phyloP scores from a whole-genome alignment of 2,888 invertebrate species.

The Stramonita haemastoma region DNA sequence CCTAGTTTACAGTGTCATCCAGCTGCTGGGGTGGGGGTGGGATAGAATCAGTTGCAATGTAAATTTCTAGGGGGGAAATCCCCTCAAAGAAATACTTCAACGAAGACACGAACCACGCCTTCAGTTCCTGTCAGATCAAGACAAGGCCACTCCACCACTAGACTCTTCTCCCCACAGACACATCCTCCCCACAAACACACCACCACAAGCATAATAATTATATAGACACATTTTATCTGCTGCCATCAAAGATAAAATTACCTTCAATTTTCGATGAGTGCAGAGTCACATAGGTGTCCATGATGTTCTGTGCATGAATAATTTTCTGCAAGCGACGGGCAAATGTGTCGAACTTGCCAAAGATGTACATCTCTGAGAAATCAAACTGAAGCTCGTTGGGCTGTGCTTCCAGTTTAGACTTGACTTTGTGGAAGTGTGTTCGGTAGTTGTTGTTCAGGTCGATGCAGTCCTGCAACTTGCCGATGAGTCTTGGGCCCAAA shows the following conservation, averaged over 20 bases:
- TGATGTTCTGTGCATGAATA: conserved; percentile 37
- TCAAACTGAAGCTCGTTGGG: conserved; percentile 73
- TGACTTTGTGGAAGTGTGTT: conserved; percentile 81
- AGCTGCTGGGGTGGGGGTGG: too few species aligned
- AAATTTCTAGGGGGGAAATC: too few species aligned
- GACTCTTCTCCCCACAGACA: too few species aligned
- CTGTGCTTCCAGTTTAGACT: conserved; percentile 68
- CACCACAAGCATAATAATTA: too few species aligned
- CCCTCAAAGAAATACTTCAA: too few species aligned
- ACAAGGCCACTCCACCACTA: too few species aligned
- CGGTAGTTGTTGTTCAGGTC: conserved; percentile 81
- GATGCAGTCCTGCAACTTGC: conserved; percentile 79
- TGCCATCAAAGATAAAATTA: conserved; percentile 18
- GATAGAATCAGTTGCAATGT: too few species aligned
- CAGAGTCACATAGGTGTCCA: conserved; percentile 39
- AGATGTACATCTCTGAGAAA: conserved; percentile 77
- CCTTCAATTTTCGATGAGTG: conserved; percentile 54
- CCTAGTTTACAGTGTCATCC: too few species aligned
- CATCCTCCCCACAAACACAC: too few species aligned
- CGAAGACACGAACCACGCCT: too few species aligned
- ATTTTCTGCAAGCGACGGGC: conserved; percentile 74
- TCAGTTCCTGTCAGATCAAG: too few species aligned
- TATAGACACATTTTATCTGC: too few species aligned
- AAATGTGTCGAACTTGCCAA: conserved; percentile 77
- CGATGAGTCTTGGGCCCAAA: conserved; percentile 61